These are phyloP conservation scores for Mesorhabditis sp. DNA, from an alignment of 2,888 invertebrate species.

Conservation along the genomic window DNA sequence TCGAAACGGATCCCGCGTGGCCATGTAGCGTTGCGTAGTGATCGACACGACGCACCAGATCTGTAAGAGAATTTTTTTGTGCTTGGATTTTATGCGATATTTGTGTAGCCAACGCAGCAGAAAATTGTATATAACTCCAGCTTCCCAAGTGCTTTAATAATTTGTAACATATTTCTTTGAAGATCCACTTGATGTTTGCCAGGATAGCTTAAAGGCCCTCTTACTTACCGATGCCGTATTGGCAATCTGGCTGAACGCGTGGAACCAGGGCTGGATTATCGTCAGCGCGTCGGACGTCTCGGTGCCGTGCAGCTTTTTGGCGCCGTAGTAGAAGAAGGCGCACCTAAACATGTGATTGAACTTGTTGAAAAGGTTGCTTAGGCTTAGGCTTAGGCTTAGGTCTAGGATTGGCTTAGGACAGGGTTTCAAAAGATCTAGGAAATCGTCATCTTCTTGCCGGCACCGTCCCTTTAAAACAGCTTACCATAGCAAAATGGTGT, in stretches of 20 bases:
- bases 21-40: slow-evolving; percentile 50
- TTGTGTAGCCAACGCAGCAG: too few relatives aligned
- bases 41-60: slow-evolving; percentile 54
- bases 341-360: slow-evolving; percentile 14
- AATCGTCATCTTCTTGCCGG: too few relatives aligned
- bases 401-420: too few relatives aligned
- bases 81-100: slow-evolving; percentile 8
- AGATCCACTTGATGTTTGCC: not conserved
- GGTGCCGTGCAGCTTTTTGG: slow-evolving; percentile 28
- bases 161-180: not conserved
- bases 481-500: slow-evolving; percentile 46
- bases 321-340: slow-evolving; percentile 50
- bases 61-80: slow-evolving; percentile 22
- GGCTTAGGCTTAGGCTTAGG: not conserved
- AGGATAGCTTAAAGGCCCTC: too few relatives aligned
- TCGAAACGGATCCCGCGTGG: slow-evolving; percentile 51
- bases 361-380: not conserved
- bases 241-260: slow-evolving; percentile 46
- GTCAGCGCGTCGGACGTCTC: slow-evolving; percentile 23
- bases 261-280: slow-evolving; percentile 40
- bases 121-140: too few relatives aligned
- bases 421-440: too few relatives aligned
- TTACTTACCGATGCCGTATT: slow-evolving; percentile 50
- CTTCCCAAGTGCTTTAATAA: not conserved
- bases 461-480: too few relatives aligned